These are phyloP conservation scores for Holacanthella duospinosa DNA, from an alignment of 2,888 invertebrate species.

Conservation along the genomic window DNA sequence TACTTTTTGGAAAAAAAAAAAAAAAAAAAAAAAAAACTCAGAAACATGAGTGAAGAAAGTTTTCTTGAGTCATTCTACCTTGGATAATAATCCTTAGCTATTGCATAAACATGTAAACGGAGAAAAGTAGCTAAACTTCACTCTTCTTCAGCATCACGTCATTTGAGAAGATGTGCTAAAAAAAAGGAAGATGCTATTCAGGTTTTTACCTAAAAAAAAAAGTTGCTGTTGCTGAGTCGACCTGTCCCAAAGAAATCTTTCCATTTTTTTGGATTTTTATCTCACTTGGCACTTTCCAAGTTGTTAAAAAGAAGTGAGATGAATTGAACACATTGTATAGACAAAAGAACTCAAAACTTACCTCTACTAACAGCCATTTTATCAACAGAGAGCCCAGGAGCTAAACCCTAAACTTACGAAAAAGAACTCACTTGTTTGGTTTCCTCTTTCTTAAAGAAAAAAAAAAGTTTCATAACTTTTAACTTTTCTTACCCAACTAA, in stretches of 20 bases:
- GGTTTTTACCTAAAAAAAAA: neutral
- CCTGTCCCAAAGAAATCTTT: neutral
- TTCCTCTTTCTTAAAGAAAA: neutral
- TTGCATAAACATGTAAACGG: neutral
- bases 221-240: neutral
- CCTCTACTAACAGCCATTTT: neutral
- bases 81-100: too few relatives aligned
- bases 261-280: conserved; percentile 7
- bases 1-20: neutral
- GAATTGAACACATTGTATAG: conserved; percentile 2
- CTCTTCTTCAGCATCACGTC: neutral
- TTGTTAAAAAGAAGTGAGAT: conserved; percentile 2
- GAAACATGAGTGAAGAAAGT: too few relatives aligned
- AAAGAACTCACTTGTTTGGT: neutral
- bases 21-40: neutral
- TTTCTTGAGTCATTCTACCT: too few relatives aligned
- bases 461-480: conserved; percentile 1
- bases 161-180: neutral
- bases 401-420: neutral
- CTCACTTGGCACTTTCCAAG: conserved; percentile 17
- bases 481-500: neutral
- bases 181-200: neutral
- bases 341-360: conserved; percentile 3
- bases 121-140: neutral
- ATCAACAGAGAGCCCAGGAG: neutral